Base-by-base conservation (phyloP, 2,888 invertebrate species). In the Disparrhopalites patrizii region DNA sequence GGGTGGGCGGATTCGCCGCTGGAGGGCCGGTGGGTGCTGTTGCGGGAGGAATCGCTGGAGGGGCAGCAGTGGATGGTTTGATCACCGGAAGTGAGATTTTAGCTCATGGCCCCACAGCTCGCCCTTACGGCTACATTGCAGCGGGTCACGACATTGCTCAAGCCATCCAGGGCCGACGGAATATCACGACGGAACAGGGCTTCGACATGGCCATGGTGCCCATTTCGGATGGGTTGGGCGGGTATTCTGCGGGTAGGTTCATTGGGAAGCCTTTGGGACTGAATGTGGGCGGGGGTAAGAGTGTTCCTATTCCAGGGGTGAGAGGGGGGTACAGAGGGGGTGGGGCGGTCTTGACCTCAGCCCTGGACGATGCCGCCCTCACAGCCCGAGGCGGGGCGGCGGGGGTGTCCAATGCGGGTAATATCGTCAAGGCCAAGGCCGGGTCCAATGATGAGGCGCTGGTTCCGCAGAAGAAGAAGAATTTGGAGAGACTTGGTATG, bases 151-250 rank as follows among this genome's bases (percentile, higher is more conserved):
- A 72, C 5, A 74, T 74, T 23, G 69, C 61, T 1, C 60, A 70
- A 20, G 70, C 63, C 18, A 66, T 69, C 0, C 47, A 69, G 2
- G 70, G 70, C 7, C 52, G 66, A 23, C 43, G 31, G 10, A 70
- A 72, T n/a, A 65, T 70, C 8, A 66, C 69, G 0, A 64, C 66
- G 8, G 69, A 68, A n/a, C 55, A 72, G 54, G 71, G 69, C 15
- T 74, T 74, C 56, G 74, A 74, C 51, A 70, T 70, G 65, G 71
- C 70, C 1, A 60, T 74, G 67, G 51, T 74, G 36, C 74, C 74
- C 0, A 69, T 74, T 8, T 58, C 67, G 0, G 74, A 74, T 47
- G 72, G 73, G 4, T 20, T 74, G 5, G 70, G 69, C 15, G 72
- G 74, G 0, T 70, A 70, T 47, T 61, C 66, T 10, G 70, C 70